These are phyloP conservation scores for Scaptomyza pallida DNA, from an alignment of 1,140 invertebrate species.

Conservation along the genomic window DNA sequence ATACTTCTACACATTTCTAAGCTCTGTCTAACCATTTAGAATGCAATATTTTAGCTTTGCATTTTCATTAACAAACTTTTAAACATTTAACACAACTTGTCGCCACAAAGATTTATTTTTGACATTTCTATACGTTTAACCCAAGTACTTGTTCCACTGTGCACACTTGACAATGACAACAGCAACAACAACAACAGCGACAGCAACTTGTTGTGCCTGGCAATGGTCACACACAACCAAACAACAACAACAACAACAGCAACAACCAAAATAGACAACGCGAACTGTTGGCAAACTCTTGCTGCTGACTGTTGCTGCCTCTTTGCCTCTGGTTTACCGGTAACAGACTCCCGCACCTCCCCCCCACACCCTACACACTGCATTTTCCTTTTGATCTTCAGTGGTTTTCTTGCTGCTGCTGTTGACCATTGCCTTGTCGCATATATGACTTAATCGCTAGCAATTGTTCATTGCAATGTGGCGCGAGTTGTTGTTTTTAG, in stretches of 20 bases:
- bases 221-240: slow-evolving; percentile 32
- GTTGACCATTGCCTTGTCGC: slow-evolving; percentile 37
- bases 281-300: slow-evolving; percentile 5
- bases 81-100: no score
- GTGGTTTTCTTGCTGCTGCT: background rate
- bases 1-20: no score
- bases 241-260: slow-evolving; percentile 19
- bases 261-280: slow-evolving; percentile 52
- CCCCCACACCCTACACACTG: background rate
- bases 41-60: no score
- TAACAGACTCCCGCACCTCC: background rate
- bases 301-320: background rate
- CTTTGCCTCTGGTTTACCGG: slow-evolving; percentile 11
- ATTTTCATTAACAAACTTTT: no score
- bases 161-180: slow-evolving; percentile 18
- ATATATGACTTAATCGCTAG: slow-evolving; percentile 73
- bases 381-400: slow-evolving; percentile 6
- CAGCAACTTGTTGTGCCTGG: slow-evolving; percentile 30
- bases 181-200: slow-evolving; percentile 13
- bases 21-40: no score
- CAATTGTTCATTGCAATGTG: slow-evolving; percentile 71
- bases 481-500: slow-evolving; percentile 17
- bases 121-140: background rate
- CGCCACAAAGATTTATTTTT: no score
- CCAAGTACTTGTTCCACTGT: slow-evolving; percentile 11